Evolutionary conservation across 2,113 vertebrate genomes (phyloP), one percentile per base, ranked within the genome.

Genomic region (Centropristis striata): DNA sequence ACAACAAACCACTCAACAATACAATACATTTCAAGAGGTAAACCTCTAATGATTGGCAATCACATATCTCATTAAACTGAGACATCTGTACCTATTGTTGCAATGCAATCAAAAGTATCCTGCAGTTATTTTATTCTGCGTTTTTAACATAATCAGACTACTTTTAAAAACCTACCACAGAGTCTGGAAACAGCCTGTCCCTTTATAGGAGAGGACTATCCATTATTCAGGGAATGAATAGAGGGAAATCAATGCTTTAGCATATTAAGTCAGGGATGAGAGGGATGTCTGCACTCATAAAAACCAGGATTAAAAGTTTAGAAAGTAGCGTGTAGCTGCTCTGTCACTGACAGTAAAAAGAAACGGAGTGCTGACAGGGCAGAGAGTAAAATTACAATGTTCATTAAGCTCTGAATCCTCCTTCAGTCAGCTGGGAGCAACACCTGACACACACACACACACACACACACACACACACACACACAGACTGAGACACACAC

Each of bases 331-430:
- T 71, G 70, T 20, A 39, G 39, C 42, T 39, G 39, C 14, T 8
- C 55, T 15, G 6, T 85, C 59, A 64, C 11, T 78, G 55, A 77
- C 72, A 78, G 79, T 86, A 85, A 81, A 81, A 78, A 66, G 51
- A 80, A 72, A 82, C 46, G 8, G 7, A 77, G 47, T 75, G 87
- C 86, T 88, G 80, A 86, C 79, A 81, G 72, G 32, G 71, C 75
- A 87, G 28, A 64, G 47, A 81, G 55, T 13, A 42, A 87, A 89
- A 89, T 86, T 76, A 77, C 75, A 92, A 75, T 79, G 80, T 81
- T 93, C 88, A 86, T 88, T 89, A 89, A 83, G 66, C 66, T 78
- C 42, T 86, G 84, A 93, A 87, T 86, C 75, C 67, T 80, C n/a
- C n/a, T n/a, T n/a, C 69, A 36, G 63, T 88, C 76, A 79, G 73